Percentiles rank a stretch among this genome's conserved stretches.
Evolutionary conservation across 1,140 invertebrate species (phyloP).

Genomic region (Belonocnema kinseyi): DNA sequence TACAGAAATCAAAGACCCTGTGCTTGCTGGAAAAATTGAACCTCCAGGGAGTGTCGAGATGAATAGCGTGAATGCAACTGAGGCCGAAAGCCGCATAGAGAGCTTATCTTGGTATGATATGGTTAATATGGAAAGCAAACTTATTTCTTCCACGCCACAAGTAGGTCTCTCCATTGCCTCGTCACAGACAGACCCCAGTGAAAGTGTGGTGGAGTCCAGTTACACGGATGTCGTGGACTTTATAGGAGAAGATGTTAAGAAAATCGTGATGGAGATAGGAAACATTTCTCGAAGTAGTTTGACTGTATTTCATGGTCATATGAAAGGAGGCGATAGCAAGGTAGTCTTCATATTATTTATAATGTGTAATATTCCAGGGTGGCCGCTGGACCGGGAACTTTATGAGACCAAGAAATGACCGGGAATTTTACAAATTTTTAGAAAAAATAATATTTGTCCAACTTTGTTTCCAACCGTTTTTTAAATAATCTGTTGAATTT

Average conservation of each 20-base stretch:
- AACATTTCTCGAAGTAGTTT: neutral
- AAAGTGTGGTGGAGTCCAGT: no score
- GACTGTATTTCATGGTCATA: neutral
- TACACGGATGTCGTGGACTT: neutral
- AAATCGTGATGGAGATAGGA: neutral
- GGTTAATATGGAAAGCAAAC: neutral
- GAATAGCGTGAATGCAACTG: neutral
- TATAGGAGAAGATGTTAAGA: neutral
- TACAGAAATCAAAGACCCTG: no score
- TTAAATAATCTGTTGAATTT: no score
- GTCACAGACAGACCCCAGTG: neutral
- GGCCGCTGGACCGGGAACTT: no score
- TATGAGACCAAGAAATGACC: no score
- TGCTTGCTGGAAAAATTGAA: neutral
- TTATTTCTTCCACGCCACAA: conserved; percentile 41
- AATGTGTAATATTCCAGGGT: neutral
- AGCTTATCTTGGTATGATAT: conserved; percentile 12
- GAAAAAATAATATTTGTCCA: no score
- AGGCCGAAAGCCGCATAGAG: neutral
- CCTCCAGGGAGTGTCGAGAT: neutral
- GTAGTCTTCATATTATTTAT: conserved; percentile 33
- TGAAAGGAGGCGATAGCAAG: neutral
- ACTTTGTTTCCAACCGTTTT: no score
- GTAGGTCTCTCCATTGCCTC: neutral
- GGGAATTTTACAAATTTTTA: no score